Percentiles rank a stretch among this genome's conserved stretches.
Conservation (phyloP, 2,797 vertebrate genomes). For the Gambusia yucatana region DNA sequence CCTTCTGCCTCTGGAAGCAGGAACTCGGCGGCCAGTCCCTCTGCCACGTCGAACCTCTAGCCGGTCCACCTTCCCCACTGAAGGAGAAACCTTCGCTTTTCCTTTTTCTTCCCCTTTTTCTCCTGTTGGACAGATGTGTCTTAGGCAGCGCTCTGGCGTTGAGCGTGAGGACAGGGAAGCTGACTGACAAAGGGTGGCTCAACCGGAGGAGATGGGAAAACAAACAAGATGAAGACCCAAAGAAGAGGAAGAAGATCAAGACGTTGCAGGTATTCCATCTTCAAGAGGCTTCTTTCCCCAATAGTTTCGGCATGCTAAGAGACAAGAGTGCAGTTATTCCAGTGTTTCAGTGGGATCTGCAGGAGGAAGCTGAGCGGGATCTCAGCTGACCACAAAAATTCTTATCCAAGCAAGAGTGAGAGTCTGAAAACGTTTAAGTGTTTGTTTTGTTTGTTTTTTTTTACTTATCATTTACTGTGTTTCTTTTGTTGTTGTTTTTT, state of each 20-base stretch:
- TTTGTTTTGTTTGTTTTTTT: no score
- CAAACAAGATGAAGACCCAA: constrained; percentile 19
- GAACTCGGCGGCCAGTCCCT: constrained; percentile 83
- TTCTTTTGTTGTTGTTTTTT: constrained; percentile 6
- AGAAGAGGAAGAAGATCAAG: constrained; percentile 13
- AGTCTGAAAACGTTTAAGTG: background rate
- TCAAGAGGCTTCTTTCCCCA: background rate
- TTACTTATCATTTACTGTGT: no score
- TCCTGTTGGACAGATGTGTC: constrained; percentile 2
- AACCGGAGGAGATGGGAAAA: constrained; percentile 11
- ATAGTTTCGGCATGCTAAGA: constrained; percentile 6
- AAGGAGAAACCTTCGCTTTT: constrained; percentile 2
- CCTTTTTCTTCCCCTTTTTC: constrained; percentile 4
- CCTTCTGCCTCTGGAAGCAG: constrained; percentile 76
- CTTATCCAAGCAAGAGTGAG: background rate
- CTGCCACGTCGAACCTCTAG: constrained; percentile 95
- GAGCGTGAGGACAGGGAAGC: constrained; percentile 19
- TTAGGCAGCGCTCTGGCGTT: background rate
- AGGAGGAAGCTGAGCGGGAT: constrained; percentile 30
- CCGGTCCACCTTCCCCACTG: constrained; percentile 36
- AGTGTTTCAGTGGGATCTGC: constrained; percentile 23
- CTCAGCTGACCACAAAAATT: constrained; percentile 35
- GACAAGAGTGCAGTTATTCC: constrained; percentile 8
- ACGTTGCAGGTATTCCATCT: constrained; percentile 50
- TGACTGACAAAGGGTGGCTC: constrained; percentile 10